A percentile compares a stretch with the other conserved stretches of the same genome.
Conservation (phyloP, 2,888 invertebrate genomes). For the Branchellion lobata region DNA sequence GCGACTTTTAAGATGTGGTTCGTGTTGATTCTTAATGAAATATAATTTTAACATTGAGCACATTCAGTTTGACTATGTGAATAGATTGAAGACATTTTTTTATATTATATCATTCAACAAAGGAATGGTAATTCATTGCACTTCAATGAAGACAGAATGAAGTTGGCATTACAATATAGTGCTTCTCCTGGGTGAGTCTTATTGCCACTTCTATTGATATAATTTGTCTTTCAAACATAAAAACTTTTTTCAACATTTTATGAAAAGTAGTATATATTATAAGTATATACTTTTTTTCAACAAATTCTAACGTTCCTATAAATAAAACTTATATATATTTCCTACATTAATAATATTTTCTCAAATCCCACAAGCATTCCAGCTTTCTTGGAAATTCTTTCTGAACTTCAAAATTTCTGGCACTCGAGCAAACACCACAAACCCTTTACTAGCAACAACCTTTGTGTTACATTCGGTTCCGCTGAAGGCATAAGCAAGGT, state of each 20-base stretch:
- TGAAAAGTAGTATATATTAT: no score
- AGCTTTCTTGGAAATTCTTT: constrained; percentile 65
- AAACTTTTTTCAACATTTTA: no score
- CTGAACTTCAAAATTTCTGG: constrained; percentile 68
- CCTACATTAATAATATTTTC: no score
- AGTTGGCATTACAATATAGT: constrained; percentile 73
- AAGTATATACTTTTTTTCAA: no score
- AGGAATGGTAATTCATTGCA: constrained; percentile 56
- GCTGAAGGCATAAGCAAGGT: constrained; percentile 76
- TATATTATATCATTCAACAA: no score
- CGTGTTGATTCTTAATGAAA: background rate
- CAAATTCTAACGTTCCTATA: no score
- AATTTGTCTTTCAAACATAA: no score
- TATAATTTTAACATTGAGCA: no score
- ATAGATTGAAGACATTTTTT: no score
- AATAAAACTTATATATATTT: no score
- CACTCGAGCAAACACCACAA: constrained; percentile 63
- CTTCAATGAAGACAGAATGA: constrained; percentile 62
- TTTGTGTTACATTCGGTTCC: constrained; percentile 74
- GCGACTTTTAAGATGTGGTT: constrained; percentile 56
- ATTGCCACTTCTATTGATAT: no score
- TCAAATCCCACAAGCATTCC: constrained; percentile 58
- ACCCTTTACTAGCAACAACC: constrained; percentile 51
- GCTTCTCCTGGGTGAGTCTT: constrained; percentile 71
- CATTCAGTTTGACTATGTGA: no score